These are phyloP conservation scores for Meloe dianella DNA, from an alignment of 2,888 invertebrate species.

Conservation along the genomic window DNA sequence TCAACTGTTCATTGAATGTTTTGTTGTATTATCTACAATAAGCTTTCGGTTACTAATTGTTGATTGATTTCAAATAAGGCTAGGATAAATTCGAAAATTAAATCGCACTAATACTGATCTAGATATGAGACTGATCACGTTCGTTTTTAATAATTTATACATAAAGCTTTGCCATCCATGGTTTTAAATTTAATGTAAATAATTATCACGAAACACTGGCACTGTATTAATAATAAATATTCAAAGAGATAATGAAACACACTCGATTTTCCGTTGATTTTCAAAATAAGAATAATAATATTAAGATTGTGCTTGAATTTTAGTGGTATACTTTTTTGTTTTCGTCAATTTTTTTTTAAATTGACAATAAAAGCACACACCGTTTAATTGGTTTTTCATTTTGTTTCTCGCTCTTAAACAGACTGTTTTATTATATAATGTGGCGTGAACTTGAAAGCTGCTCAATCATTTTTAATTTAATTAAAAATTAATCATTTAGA, in stretches of 20 bases:
- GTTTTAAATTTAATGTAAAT: conserved; percentile 54
- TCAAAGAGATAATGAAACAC: conserved; percentile 39
- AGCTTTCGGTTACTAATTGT: conserved; percentile 36
- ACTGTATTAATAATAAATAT: conserved; percentile 26
- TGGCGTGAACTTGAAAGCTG: conserved; percentile 46
- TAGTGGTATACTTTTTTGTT: no score
- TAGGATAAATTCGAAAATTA: not conserved
- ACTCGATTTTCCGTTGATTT: conserved; percentile 37
- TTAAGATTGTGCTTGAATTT: conserved; percentile 27
- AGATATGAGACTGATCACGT: conserved; percentile 17
- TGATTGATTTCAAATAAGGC: conserved; percentile 18
- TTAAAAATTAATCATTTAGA: conserved; percentile 20
- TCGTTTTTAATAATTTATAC: conserved; percentile 30
- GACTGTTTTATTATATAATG: conserved; percentile 23
- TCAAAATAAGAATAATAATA: not conserved
- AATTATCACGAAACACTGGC: conserved; percentile 38
- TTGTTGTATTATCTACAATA: conserved; percentile 46
- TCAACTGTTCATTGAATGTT: no score
- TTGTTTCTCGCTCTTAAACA: not conserved
- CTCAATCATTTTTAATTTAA: conserved; percentile 37
- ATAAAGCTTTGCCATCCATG: conserved; percentile 50
- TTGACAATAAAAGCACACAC: conserved; percentile 11
- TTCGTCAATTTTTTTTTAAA: not conserved
- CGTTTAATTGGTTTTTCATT: not conserved
- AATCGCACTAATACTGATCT: not conserved